These are phyloP conservation scores for Neodiprion lecontei DNA, from an alignment of 1,140 invertebrate genomes.

Conservation along the genomic window DNA sequence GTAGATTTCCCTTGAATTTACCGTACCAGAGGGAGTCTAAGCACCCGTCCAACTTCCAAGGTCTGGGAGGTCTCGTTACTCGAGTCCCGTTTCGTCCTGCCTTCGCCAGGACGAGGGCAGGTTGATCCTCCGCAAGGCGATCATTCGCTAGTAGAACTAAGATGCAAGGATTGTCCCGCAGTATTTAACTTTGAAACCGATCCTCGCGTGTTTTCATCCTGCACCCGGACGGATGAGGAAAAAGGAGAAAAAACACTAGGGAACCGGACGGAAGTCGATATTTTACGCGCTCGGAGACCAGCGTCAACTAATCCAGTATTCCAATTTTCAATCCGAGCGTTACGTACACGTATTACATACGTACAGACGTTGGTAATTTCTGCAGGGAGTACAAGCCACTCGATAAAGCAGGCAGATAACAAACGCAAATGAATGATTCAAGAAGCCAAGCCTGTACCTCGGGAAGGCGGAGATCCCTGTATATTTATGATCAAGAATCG, in stretches of 20 bases:
- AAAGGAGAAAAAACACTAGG: no score
- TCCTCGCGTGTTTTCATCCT: no score
- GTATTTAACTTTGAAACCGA: no score
- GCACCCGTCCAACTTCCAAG: slow-evolving; percentile 40
- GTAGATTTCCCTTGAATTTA: slow-evolving; percentile 44
- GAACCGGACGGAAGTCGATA: no score
- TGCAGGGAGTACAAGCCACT: neutral
- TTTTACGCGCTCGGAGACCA: no score
- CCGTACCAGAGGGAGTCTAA: slow-evolving; percentile 39
- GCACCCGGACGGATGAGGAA: no score
- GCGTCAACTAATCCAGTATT: neutral
- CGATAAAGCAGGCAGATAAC: neutral
- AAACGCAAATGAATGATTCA: slow-evolving; percentile 7
- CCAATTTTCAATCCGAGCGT: neutral
- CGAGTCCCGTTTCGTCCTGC: no score
- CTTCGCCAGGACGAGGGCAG: no score
- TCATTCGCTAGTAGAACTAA: no score
- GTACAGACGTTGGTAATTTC: neutral
- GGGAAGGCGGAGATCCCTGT: slow-evolving; percentile 26
- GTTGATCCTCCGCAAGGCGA: neutral
- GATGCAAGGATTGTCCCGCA: no score
- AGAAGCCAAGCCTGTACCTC: slow-evolving; percentile 18
- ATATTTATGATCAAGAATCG: slow-evolving; percentile 58
- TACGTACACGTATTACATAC: neutral
- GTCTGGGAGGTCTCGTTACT: slow-evolving; percentile 24